These are phyloP conservation scores for Brachyptera risi DNA, from an alignment of 2,888 invertebrate species.

Conservation along the genomic window DNA sequence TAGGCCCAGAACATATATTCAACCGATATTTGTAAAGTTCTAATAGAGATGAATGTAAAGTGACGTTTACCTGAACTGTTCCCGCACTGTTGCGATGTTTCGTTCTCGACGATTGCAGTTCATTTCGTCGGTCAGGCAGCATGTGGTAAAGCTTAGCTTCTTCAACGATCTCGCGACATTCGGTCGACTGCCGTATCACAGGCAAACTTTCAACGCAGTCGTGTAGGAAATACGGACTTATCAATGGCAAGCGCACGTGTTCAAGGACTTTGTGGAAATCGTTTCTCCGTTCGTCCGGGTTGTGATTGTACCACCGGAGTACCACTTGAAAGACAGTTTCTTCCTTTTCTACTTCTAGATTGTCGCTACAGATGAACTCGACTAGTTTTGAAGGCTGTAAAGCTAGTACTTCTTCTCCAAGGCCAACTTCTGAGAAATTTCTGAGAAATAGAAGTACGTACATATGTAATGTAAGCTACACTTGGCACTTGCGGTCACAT, in stretches of 20 bases:
- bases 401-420: conserved; percentile 45
- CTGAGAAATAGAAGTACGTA: conserved; percentile 37
- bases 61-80: conserved; percentile 34
- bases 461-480: too few relatives aligned
- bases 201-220: conserved; percentile 45
- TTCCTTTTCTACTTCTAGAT: conserved; percentile 47
- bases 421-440: conserved; percentile 42
- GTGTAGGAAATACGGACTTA: conserved; percentile 48
- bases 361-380: conserved; percentile 47
- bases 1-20: too few relatives aligned
- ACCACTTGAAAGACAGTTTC: conserved; percentile 49
- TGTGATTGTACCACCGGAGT: conserved; percentile 46
- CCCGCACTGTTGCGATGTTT: conserved; percentile 44
- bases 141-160: conserved; percentile 48
- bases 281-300: conserved; percentile 39
- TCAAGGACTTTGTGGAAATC: conserved; percentile 45
- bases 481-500: too few relatives aligned
- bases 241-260: conserved; percentile 46
- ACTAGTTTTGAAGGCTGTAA: conserved; percentile 45
- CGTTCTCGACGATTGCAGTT: conserved; percentile 43
- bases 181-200: conserved; percentile 42
- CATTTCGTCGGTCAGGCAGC: conserved; percentile 45
- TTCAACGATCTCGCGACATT: conserved; percentile 45
- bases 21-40: too few relatives aligned
- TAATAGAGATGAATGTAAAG: not conserved